phyloP scores from a whole-genome alignment of 1,140 invertebrate species.

The Leptopilina boulardi region DNA sequence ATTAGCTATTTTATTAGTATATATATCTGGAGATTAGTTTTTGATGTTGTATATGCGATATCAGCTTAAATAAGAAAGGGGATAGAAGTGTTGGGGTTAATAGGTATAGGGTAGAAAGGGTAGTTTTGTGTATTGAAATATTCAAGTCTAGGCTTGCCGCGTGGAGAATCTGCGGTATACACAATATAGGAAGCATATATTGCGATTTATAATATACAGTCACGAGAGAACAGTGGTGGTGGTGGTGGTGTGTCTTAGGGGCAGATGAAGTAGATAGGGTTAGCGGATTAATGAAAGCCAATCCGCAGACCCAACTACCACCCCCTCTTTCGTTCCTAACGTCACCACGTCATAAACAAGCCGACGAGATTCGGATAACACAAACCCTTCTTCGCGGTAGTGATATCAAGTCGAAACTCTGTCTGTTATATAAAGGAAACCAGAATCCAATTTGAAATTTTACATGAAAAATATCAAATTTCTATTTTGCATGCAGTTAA shows the following conservation, averaged over 20 bases:
- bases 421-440: conserved; percentile 44
- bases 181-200: conserved; percentile 69
- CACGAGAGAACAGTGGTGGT: conserved; percentile 49
- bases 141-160: conserved; percentile 70
- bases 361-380: conserved; percentile 62
- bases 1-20: too few species aligned
- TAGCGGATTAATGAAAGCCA: conserved; percentile 76
- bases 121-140: conserved; percentile 72
- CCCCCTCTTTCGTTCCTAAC: conserved; percentile 64
- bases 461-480: conserved; percentile 40
- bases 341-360: conserved; percentile 69
- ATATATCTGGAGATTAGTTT: neutral
- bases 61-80: neutral
- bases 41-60: conserved; percentile 3
- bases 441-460: conserved; percentile 57
- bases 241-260: conserved; percentile 41
- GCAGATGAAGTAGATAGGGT: conserved; percentile 65
- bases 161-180: conserved; percentile 66
- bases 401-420: conserved; percentile 1
- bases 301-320: conserved; percentile 64
- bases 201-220: conserved; percentile 74
- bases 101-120: conserved; percentile 74
- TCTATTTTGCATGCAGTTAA: too few species aligned
- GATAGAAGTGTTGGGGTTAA: conserved; percentile 67
- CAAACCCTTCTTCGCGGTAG: conserved; percentile 56